phyloP scores from a whole-genome alignment of 1,140 invertebrate species.

The Bradysia coprophila region DNA sequence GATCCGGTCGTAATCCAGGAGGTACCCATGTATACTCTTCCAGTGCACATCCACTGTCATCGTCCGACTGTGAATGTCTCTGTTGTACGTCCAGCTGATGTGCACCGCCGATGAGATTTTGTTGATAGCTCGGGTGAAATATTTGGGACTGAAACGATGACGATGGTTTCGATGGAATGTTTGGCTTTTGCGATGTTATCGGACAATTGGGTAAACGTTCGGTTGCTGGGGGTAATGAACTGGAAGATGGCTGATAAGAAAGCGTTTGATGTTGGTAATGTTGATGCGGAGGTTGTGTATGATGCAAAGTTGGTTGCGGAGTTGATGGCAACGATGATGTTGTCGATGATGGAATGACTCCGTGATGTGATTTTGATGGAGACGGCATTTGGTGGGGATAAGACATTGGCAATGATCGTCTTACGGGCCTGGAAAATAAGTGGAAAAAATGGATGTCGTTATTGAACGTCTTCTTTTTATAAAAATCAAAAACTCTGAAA shows the following conservation, averaged over 20 bases:
- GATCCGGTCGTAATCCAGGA: slow-evolving; percentile 83
- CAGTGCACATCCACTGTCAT: slow-evolving; percentile 89
- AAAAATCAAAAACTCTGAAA: no score
- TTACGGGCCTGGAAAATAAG: background rate
- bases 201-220: background rate
- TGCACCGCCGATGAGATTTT: slow-evolving; percentile 25
- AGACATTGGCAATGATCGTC: background rate
- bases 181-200: slow-evolving; percentile 7
- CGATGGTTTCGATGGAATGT: slow-evolving; percentile 21
- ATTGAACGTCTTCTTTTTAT: no score
- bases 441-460: no score
- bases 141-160: slow-evolving; percentile 22
- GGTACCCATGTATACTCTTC: slow-evolving; percentile 99
- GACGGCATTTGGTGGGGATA: slow-evolving; percentile 10
- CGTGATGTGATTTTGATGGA: slow-evolving; percentile 17
- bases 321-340: slow-evolving; percentile 20
- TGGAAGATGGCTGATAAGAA: background rate
- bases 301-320: slow-evolving; percentile 16
- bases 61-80: slow-evolving; percentile 87
- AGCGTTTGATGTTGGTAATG: background rate
- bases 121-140: slow-evolving; percentile 17
- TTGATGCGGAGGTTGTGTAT: background rate
- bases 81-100: slow-evolving; percentile 51
- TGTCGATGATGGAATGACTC: slow-evolving; percentile 22
- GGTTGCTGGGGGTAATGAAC: background rate